Percentiles rank a stretch among this genome's conserved stretches.
Conservation (phyloP, 2,888 invertebrate genomes). For the Proisotoma minuta region DNA sequence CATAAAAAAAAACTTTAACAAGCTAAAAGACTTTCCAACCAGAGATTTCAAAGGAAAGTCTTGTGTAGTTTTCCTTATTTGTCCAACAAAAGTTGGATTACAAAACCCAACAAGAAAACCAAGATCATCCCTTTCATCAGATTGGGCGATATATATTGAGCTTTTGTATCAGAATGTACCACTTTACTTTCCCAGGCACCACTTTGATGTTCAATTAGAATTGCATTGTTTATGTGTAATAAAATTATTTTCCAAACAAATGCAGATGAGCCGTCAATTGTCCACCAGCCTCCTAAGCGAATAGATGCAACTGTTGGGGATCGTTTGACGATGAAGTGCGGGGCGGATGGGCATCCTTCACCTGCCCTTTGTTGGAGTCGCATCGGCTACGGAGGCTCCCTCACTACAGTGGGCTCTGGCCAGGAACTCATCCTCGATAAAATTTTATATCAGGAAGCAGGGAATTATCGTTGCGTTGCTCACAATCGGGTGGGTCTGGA, state of each 20-base stretch:
- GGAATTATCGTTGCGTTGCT: conserved; percentile 68
- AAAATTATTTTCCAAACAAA: conserved; percentile 9
- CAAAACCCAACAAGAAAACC: too few species aligned
- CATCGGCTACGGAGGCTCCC: conserved; percentile 52
- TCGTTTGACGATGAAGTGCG: conserved; percentile 78
- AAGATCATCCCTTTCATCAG: too few species aligned
- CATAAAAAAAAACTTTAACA: too few species aligned
- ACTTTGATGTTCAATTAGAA: not conserved
- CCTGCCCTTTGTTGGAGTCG: conserved; percentile 59
- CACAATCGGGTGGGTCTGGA: conserved; percentile 53
- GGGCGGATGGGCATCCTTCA: conserved; percentile 55
- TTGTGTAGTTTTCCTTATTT: too few species aligned
- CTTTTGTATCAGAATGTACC: not conserved
- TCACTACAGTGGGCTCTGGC: conserved; percentile 57
- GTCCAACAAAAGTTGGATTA: too few species aligned
- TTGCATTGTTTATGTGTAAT: not conserved
- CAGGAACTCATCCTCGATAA: conserved; percentile 64
- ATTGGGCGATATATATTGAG: not conserved
- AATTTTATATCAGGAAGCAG: conserved; percentile 71
- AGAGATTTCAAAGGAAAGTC: too few species aligned
- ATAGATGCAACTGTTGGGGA: conserved; percentile 77
- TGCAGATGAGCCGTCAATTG: conserved; percentile 48
- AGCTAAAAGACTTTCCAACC: too few species aligned
- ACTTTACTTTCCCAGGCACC: not conserved
- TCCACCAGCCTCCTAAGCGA: conserved; percentile 48